Evolutionary conservation across 2,113 vertebrate genomes (phyloP).

Genomic region (Lontra canadensis): DNA sequence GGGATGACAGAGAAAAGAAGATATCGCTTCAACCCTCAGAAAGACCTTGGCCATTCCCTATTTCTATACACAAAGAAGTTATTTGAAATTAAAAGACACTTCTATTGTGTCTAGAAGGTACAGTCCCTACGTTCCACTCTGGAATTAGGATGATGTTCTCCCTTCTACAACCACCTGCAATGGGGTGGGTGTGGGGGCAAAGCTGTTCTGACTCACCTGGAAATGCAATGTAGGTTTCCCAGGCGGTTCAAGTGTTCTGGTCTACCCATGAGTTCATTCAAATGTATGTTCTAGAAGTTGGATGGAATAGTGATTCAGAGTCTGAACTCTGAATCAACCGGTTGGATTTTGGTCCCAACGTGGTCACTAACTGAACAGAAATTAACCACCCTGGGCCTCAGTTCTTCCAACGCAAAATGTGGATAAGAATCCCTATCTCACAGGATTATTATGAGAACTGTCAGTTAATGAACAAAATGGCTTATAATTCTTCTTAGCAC

Average conservation of each 20-base stretch:
- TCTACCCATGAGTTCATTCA: not conserved
- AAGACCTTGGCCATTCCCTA: rapidly evolving
- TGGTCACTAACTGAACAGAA: not conserved
- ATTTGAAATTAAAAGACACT: not conserved
- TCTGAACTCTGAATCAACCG: not conserved
- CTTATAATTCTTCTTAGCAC: not conserved
- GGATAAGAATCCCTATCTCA: not conserved
- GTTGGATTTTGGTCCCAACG: not conserved
- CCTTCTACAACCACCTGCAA: not conserved
- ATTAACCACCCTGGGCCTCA: not conserved
- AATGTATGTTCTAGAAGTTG: not conserved
- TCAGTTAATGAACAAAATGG: not conserved
- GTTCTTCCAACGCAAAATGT: not conserved
- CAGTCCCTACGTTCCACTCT: rapidly evolving
- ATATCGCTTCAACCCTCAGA: not conserved
- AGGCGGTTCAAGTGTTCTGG: rapidly evolving
- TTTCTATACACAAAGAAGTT: not conserved
- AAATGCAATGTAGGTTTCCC: not conserved
- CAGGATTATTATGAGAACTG: rapidly evolving
- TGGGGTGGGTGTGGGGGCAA: rapidly evolving
- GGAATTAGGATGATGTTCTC: not conserved
- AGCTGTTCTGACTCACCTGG: not conserved
- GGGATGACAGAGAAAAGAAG: not conserved
- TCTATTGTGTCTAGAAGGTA: not conserved
- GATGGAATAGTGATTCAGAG: not conserved